These are phyloP conservation scores for Agriotes lineatus DNA, from an alignment of 2,888 invertebrate species.

Conservation along the genomic window DNA sequence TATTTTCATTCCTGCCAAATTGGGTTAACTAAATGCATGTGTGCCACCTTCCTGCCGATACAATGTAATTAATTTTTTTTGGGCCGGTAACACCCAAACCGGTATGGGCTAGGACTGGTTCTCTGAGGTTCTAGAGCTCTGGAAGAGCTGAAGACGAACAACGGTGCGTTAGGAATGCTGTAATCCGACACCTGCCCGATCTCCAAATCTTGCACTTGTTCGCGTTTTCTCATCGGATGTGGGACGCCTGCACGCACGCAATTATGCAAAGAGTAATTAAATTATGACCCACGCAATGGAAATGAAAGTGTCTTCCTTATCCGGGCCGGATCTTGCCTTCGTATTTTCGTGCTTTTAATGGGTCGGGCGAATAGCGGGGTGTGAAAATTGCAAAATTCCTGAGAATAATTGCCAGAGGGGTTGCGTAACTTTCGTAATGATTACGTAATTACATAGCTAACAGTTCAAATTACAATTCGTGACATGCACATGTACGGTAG, in stretches of 20 bases:
- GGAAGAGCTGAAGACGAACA: constrained; percentile 2
- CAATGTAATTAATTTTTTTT: constrained; percentile 16
- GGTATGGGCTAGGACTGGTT: background rate
- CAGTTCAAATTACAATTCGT: too few species aligned
- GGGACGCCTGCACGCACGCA: background rate
- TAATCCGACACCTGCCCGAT: constrained; percentile 8
- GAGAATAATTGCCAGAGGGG: too few species aligned
- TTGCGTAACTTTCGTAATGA: too few species aligned
- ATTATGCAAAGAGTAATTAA: constrained; percentile 8
- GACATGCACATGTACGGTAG: too few species aligned
- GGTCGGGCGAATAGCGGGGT: background rate
- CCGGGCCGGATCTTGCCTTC: background rate
- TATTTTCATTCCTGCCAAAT: constrained; percentile 11
- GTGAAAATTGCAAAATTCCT: background rate
- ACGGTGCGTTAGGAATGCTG: background rate
- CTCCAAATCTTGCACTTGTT: background rate
- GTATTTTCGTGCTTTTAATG: background rate
- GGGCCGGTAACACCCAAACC: constrained; percentile 1
- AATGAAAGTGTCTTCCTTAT: constrained; percentile 1
- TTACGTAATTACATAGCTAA: too few species aligned
- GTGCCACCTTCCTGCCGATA: constrained; percentile 10
- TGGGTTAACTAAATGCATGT: constrained; percentile 18
- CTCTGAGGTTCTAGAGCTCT: too few species aligned
- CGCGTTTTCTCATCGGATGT: constrained; percentile 10
- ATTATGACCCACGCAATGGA: constrained; percentile 4